Percentiles rank a stretch among this genome's conserved stretches.
Conservation (phyloP, 2,113 vertebrate genomes). For the Mesocricetus auratus region DNA sequence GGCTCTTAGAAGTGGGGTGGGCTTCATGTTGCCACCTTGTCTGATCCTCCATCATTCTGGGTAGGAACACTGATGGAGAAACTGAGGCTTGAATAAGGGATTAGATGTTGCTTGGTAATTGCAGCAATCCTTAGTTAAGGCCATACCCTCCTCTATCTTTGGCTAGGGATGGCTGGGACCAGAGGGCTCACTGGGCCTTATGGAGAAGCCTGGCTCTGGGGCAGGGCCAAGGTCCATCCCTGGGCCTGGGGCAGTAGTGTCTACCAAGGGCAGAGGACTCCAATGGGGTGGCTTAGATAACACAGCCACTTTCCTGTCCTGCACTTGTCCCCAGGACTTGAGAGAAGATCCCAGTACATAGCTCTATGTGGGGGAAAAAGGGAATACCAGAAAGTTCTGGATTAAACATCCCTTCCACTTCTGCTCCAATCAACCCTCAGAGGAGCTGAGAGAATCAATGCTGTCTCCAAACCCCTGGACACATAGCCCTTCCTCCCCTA, state of each 20-base stretch:
- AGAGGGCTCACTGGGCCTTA: conserved; percentile 16
- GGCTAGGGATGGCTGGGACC: neutral
- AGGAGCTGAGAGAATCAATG: neutral
- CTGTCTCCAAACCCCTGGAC: conserved; percentile 52
- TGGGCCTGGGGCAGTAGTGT: conserved; percentile 17
- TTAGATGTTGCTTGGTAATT: neutral
- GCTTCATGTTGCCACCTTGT: neutral
- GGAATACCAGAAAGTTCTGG: conserved; percentile 6
- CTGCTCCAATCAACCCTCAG: conserved; percentile 12
- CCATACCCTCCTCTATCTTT: neutral
- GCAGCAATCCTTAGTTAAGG: conserved; percentile 11
- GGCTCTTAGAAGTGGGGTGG: neutral
- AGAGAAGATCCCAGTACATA: neutral
- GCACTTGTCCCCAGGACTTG: neutral
- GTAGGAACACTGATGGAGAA: neutral
- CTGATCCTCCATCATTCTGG: neutral
- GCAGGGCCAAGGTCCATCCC: neutral
- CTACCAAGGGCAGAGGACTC: conserved; percentile 43
- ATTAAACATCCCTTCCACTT: conserved; percentile 19
- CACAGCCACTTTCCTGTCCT: neutral
- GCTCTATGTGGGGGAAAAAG: neutral
- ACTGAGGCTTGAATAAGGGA: conserved; percentile 37
- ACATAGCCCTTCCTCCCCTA: conserved; percentile 80
- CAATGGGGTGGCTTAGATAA: neutral
- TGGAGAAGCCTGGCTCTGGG: neutral